These are phyloP conservation scores for Gallinago undulata DNA, from an alignment of 2,113 vertebrate genomes.

Conservation along the genomic window DNA sequence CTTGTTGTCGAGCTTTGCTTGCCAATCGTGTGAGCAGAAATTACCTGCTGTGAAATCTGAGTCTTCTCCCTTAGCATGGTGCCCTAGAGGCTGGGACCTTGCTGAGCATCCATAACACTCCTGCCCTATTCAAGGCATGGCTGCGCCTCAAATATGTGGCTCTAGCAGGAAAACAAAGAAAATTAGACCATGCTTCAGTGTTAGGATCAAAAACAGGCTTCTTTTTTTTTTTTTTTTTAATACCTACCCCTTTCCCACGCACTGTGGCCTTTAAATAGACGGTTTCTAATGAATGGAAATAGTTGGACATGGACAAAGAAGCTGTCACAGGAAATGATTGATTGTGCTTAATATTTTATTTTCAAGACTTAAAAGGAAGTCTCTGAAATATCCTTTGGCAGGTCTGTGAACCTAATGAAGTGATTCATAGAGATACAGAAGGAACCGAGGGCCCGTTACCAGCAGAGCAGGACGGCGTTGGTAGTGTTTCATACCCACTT, in stretches of 20 bases:
- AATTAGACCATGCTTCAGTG: neutral
- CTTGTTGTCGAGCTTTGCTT: neutral
- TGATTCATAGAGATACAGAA: neutral
- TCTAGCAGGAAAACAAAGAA: neutral
- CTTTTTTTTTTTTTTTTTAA: neutral
- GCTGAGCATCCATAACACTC: neutral
- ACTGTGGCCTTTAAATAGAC: neutral
- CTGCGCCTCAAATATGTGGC: neutral
- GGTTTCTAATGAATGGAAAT: slow-evolving; percentile 5
- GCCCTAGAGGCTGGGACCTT: neutral
- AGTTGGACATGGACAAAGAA: neutral
- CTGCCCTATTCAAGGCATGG: neutral
- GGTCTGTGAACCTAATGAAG: slow-evolving; percentile 8
- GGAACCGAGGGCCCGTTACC: neutral
- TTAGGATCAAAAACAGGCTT: neutral
- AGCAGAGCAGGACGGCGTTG: accelerated
- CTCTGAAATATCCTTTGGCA: slow-evolving; percentile 29
- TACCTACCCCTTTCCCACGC: neutral
- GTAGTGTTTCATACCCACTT: neutral
- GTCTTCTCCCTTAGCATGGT: neutral
- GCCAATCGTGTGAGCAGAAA: neutral
- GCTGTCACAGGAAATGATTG: slow-evolving; percentile 1
- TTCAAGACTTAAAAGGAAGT: slow-evolving; percentile 31
- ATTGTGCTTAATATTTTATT: slow-evolving; percentile 40
- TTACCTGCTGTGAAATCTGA: accelerated